phyloP scores from a whole-genome alignment of 2,797 vertebrate species.

The Myripristis jacobus region DNA sequence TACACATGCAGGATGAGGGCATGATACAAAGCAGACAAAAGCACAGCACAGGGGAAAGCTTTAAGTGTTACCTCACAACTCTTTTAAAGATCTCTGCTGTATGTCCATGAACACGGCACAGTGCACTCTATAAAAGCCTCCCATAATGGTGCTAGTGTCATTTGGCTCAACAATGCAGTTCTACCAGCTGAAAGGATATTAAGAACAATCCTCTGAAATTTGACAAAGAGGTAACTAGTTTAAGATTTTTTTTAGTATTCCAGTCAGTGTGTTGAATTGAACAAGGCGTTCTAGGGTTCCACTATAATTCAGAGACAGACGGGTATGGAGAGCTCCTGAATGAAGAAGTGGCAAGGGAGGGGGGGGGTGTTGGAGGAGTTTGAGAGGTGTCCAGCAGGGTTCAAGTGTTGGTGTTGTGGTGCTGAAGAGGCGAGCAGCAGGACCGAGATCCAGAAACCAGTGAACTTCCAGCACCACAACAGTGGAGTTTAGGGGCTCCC shows the following conservation, averaged over 20 bases:
- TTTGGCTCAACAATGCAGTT: slow-evolving; percentile 53
- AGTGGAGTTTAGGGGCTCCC: slow-evolving; percentile 47
- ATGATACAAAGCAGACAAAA: slow-evolving; percentile 19
- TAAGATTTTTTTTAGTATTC: slow-evolving; percentile 12
- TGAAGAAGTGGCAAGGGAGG: slow-evolving; percentile 23
- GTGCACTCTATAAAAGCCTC: slow-evolving; percentile 10
- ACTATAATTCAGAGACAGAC: slow-evolving; percentile 23
- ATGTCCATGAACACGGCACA: slow-evolving; percentile 22
- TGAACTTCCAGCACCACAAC: slow-evolving; percentile 54
- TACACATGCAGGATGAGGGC: slow-evolving; percentile 8
- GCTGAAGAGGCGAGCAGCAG: slow-evolving; percentile 54
- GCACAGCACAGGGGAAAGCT: slow-evolving; percentile 30
- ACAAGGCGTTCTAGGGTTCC: neutral
- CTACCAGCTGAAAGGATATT: slow-evolving; percentile 28
- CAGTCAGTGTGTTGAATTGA: slow-evolving; percentile 2
- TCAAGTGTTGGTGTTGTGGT: slow-evolving; percentile 72
- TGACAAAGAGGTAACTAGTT: slow-evolving; percentile 32
- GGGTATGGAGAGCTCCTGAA: slow-evolving; percentile 23
- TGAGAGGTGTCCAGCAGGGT: slow-evolving; percentile 70
- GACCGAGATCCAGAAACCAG: slow-evolving; percentile 58
- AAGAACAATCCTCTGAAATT: slow-evolving; percentile 31
- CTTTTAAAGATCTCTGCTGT: slow-evolving; percentile 20
- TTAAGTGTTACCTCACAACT: slow-evolving; percentile 21
- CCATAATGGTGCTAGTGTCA: slow-evolving; percentile 36
- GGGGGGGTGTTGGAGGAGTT: slow-evolving; percentile 42